phyloP scores from a whole-genome alignment of 2,888 invertebrate species.

The Gasteruption jaculator region DNA sequence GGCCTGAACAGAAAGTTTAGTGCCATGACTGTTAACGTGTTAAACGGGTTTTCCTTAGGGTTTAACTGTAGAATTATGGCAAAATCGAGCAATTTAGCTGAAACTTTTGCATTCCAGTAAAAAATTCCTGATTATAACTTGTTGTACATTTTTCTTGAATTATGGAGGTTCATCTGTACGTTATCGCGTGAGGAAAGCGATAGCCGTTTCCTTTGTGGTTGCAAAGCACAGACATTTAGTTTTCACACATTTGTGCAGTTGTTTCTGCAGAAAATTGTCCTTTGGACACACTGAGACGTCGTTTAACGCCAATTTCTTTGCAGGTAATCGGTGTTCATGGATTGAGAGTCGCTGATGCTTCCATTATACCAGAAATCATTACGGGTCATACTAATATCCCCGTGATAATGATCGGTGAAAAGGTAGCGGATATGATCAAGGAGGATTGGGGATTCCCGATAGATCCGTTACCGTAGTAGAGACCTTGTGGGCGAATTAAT shows the following conservation, averaged over 20 bases:
- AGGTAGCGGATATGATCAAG: slow-evolving; percentile 62
- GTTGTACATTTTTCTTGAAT: neutral
- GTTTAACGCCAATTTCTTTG: slow-evolving; percentile 22
- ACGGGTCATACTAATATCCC: slow-evolving; percentile 64
- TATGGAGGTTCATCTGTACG: neutral
- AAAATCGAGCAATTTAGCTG: no score
- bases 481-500: no score
- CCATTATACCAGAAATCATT: slow-evolving; percentile 62
- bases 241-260: neutral
- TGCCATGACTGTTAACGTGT: no score
- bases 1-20: no score
- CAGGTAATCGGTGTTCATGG: slow-evolving; percentile 54
- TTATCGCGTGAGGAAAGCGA: neutral
- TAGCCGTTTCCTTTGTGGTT: neutral
- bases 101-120: no score
- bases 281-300: neutral
- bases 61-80: no score
- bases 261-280: neutral
- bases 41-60: no score
- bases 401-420: slow-evolving; percentile 67
- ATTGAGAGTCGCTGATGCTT: slow-evolving; percentile 63
- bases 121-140: neutral
- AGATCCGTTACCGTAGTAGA: no score
- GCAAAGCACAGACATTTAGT: neutral
- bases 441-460: slow-evolving; percentile 54